phyloP scores from a whole-genome alignment of 2,888 invertebrate genomes.

The Agrochola lota region DNA sequence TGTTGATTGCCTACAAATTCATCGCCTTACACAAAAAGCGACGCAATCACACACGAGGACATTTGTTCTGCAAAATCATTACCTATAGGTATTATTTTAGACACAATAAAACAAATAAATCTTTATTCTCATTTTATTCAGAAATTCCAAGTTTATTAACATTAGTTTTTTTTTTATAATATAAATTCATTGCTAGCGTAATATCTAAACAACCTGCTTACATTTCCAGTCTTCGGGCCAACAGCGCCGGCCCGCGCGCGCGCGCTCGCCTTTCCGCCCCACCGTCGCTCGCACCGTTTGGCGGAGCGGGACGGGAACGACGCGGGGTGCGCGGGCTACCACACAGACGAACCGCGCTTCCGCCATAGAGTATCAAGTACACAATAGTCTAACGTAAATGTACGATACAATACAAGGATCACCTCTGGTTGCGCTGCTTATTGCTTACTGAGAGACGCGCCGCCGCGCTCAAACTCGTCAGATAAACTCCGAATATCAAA shows the following conservation, averaged over 20 bases:
- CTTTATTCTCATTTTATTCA: conserved; percentile 81
- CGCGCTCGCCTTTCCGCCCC: conserved; percentile 40
- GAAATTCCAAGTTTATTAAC: conserved; percentile 85
- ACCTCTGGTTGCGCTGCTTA: conserved; percentile 82
- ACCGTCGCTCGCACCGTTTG: not conserved
- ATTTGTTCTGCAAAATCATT: not conserved
- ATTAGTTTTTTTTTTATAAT: conserved; percentile 76
- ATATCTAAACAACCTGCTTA: conserved; percentile 85
- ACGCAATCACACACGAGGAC: not conserved
- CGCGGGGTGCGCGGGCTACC: conserved; percentile 38
- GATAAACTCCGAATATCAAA: conserved; percentile 85
- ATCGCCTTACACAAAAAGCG: not conserved
- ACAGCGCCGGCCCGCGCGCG: conserved; percentile 53
- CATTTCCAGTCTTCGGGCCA: conserved; percentile 79
- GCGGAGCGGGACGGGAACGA: not conserved
- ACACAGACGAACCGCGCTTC: conserved; percentile 58
- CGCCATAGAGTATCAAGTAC: conserved; percentile 72
- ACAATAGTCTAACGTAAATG: conserved; percentile 69
- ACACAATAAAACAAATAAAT: conserved; percentile 69
- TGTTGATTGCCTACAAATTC: not conserved
- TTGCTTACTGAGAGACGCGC: conserved; percentile 76
- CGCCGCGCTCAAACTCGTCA: conserved; percentile 65
- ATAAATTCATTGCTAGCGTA: conserved; percentile 87
- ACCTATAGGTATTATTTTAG: not conserved
- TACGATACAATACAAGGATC: conserved; percentile 74